Evolutionary conservation across 2,113 vertebrate species (phyloP).

Genomic region (Gnathonemus longibarbis): DNA sequence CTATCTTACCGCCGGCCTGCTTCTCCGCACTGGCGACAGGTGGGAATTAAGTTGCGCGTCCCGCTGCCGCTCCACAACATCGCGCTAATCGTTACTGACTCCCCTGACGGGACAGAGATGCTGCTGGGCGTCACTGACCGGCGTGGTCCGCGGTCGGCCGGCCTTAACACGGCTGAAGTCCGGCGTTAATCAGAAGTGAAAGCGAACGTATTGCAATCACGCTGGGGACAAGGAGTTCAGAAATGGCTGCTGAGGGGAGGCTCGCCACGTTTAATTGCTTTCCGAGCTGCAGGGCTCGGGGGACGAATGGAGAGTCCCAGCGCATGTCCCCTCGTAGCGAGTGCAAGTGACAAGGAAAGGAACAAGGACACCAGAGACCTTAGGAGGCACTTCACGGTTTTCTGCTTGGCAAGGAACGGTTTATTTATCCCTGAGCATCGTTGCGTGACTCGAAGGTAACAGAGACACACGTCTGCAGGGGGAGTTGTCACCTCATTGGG

Average conservation of each 20-base stretch:
- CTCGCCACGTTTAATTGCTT: not conserved
- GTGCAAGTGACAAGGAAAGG: not conserved
- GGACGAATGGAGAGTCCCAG: not conserved
- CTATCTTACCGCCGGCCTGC: not conserved
- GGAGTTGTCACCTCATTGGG: not conserved
- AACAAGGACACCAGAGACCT: not conserved
- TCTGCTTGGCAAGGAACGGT: not conserved
- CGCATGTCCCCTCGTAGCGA: not conserved
- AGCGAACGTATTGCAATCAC: constrained; percentile 6
- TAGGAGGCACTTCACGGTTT: not conserved
- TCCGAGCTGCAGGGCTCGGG: not conserved
- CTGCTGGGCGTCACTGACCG: not conserved
- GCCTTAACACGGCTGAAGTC: not conserved
- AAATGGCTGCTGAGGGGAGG: not conserved
- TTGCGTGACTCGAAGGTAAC: not conserved
- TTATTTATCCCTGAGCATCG: not conserved
- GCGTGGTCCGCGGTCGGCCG: not conserved
- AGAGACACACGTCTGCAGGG: not conserved
- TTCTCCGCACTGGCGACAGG: not conserved
- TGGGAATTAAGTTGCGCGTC: not conserved
- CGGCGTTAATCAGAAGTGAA: not conserved
- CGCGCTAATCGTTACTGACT: not conserved
- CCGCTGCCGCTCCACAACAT: not conserved
- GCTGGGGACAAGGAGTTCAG: not conserved
- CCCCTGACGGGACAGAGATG: not conserved